Base-by-base conservation (phyloP, 2,113 vertebrate genomes). In the Pygoscelis antarcticus region DNA sequence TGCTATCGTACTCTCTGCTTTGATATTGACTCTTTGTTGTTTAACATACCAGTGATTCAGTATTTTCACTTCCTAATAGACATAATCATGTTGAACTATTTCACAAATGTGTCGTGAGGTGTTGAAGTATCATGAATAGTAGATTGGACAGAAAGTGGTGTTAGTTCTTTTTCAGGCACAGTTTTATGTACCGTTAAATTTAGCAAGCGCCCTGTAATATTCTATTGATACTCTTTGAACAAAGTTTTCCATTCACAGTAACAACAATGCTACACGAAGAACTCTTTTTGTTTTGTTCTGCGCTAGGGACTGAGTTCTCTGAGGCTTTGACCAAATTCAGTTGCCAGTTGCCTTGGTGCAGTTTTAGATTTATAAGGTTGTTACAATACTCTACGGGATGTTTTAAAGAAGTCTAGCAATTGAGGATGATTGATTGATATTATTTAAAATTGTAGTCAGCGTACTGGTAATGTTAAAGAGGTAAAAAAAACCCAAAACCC, bases 351-450 rank as follows among this genome's bases (percentile, higher is more conserved):
- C 19, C 20, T 34, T 13, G 27, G 55, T 57, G 60, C 46, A 75
- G 54, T 9, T 58, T 34, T 66, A 57, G 25, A 27, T 85, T 61
- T 21, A 27, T n/a, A 19, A 79, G 46, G 40, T 12, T 34, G 30
- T 57, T 70, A 8, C 17, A 70, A 10, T 19, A 10, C 1, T 7
- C 23, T 8, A 19, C 0, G 3, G 44, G 13, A 23, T 51, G 9
- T 49, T 84, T 58, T 22, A 10, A 30, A 36, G 52, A 46, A 44
- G 23, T 25, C 3, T 15, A 23, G 15, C 13, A 52, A 26, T 57
- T 52, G 65, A 79, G 55, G 11, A 26, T 38, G 54, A 42, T 7
- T 29, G 14, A 30, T 15, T 3, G 13, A 4, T 47, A 15, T 52
- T 54, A 36, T 30, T 10, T 0, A 10, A 46, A 10, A 25, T 11